Base-by-base conservation (phyloP, 1,140 invertebrate genomes). In the Chrysopa pallens region DNA sequence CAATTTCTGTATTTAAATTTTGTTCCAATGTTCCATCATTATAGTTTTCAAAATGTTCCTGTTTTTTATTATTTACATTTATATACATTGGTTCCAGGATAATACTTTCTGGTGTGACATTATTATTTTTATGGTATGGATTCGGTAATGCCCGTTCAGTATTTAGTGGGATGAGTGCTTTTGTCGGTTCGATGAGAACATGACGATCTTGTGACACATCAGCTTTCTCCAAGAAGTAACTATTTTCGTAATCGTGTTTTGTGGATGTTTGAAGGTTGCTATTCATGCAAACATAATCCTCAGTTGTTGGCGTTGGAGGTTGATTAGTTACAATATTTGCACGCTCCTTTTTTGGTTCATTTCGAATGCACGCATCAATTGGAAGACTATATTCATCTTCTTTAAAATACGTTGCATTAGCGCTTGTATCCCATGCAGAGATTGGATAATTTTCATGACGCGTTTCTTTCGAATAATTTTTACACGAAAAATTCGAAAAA, bases 121-220 rank as follows among this genome's bases (percentile, higher is more conserved):
- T 29, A 6, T 31, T 15, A 28, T 31, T 41, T 39, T 15, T 12
- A 4, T 28, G 23, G 40, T 55, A 56, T 5, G 56, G 55, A 48
- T 57, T 58, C 7, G 56, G 58, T 12, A 58, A 41, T 4, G 55
- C 40, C 42, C 57, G 48, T 47, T 57, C 56, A 0, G 57, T 57
- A 49, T 51, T 59, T 12, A 59, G 56, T 13, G 55, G 57, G 37
- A 58, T 59, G 33, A 54, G 28, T 15, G 58, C 56, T 46, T 54
- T 58, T 23, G 17, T 23, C 5, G 58, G 56, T 46, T 59, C 56
- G 8, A 60, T 50, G 9, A 60, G 38, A 38, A 51, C 46, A 4
- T 55, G 46, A 39, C 53, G 50, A 48, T 49, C 28, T 8, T 52
- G 51, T 42, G 57, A 54, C 36, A 52, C 39, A 17, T 46, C 46